Evolutionary conservation across 2,797 vertebrate species (phyloP).

Genomic region (Centroberyx gerrardi): DNA sequence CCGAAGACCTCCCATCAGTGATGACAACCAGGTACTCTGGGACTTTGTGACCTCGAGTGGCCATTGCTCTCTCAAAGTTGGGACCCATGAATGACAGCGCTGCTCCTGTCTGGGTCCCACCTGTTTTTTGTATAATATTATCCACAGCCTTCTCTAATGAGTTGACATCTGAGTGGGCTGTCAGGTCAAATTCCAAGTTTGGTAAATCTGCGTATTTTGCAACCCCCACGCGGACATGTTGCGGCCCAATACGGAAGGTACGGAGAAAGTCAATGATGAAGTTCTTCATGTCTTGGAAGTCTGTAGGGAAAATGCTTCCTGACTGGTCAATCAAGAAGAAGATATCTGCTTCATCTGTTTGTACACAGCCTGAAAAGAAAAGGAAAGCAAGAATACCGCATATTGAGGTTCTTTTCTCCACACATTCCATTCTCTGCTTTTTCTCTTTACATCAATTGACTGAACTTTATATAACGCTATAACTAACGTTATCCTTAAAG

Average conservation of each 20-base stretch:
- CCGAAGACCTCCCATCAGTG: constrained; percentile 87
- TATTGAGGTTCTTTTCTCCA: background rate
- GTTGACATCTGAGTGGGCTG: constrained; percentile 43
- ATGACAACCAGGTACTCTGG: constrained; percentile 86
- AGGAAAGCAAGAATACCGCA: constrained; percentile 10
- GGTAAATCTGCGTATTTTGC: constrained; percentile 79
- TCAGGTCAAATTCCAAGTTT: constrained; percentile 81
- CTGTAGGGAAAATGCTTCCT: constrained; percentile 78
- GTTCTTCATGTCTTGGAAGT: constrained; percentile 89
- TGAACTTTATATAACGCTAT: background rate
- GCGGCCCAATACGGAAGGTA: constrained; percentile 83
- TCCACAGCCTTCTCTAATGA: constrained; percentile 80
- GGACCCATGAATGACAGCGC: constrained; percentile 83
- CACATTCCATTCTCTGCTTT: background rate
- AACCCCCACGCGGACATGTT: constrained; percentile 86
- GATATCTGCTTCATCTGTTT: constrained; percentile 90
- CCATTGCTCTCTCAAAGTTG: constrained; percentile 73
- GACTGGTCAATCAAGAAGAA: constrained; percentile 92
- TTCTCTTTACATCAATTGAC: background rate
- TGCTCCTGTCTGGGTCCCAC: constrained; percentile 83
- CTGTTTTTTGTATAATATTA: constrained; percentile 76
- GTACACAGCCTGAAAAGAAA: constrained; percentile 81
- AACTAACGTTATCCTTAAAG: background rate
- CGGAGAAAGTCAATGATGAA: constrained; percentile 86
- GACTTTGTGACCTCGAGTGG: constrained; percentile 70